These are phyloP conservation scores for Microplitis deprimator DNA, from an alignment of 2,888 invertebrate species.

Conservation along the genomic window DNA sequence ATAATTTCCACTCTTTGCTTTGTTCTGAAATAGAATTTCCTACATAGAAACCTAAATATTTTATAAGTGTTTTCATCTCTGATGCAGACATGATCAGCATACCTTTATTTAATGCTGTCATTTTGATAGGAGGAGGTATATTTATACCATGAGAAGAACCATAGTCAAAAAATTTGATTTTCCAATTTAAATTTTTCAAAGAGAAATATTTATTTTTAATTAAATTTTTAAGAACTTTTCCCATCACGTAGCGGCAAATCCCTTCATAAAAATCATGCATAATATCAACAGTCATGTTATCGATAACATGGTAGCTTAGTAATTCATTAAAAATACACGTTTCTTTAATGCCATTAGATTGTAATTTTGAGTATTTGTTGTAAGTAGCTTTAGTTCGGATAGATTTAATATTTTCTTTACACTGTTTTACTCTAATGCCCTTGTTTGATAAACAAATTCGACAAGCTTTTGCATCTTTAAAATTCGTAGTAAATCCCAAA, in stretches of 20 bases:
- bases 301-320: background rate
- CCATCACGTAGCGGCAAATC: background rate
- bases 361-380: background rate
- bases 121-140: constrained; percentile 35
- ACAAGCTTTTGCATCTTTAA: background rate
- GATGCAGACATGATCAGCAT: constrained; percentile 39
- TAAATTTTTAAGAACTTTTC: background rate
- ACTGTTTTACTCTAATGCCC: background rate
- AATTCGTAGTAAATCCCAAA: background rate
- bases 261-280: background rate
- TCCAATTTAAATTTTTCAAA: background rate
- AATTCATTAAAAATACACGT: background rate
- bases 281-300: background rate
- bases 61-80: constrained; percentile 47
- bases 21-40: constrained; percentile 43
- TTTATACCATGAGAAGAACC: constrained; percentile 24
- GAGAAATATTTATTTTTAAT: background rate
- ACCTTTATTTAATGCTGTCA: constrained; percentile 29
- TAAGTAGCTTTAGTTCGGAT: background rate
- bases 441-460: background rate
- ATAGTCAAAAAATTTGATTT: constrained; percentile 45
- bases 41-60: constrained; percentile 47
- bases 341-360: background rate
- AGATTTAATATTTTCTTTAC: background rate
- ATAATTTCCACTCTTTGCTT: constrained; percentile 45